Evolutionary conservation across 1,140 invertebrate genomes (phyloP).

Genomic region (Chironomus tepperi): DNA sequence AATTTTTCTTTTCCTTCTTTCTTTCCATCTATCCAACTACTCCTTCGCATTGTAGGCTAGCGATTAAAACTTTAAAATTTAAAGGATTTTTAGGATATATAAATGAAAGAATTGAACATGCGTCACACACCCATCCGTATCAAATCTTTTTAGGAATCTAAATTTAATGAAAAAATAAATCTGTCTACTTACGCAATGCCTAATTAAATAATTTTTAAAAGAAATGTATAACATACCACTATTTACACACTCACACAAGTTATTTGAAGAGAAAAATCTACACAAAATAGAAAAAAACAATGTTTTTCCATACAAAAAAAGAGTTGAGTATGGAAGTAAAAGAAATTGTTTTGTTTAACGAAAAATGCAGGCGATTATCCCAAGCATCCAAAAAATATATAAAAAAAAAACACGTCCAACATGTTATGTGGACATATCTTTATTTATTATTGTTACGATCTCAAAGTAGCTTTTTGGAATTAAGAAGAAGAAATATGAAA

Average conservation of each 20-base stretch:
- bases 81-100: not conserved
- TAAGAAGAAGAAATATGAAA: not conserved
- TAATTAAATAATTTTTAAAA: conserved; percentile 3
- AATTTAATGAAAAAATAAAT: not conserved
- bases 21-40: not conserved
- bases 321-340: not conserved
- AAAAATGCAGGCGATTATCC: no score
- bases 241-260: not conserved
- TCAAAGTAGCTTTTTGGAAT: conserved; percentile 2
- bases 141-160: no score
- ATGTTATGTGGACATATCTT: not conserved
- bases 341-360: not conserved
- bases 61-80: not conserved
- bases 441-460: conserved; percentile 14
- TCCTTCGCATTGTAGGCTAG: not conserved
- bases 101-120: not conserved
- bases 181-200: conserved; percentile 11
- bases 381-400: not conserved
- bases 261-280: not conserved
- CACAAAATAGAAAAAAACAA: not conserved
- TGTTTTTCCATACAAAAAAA: not conserved
- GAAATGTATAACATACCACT: conserved; percentile 5
- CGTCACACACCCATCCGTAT: no score
- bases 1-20: not conserved
- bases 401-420: not conserved